phyloP scores from a whole-genome alignment of 2,888 invertebrate genomes.

The Lepetodrilus schrolli region DNA sequence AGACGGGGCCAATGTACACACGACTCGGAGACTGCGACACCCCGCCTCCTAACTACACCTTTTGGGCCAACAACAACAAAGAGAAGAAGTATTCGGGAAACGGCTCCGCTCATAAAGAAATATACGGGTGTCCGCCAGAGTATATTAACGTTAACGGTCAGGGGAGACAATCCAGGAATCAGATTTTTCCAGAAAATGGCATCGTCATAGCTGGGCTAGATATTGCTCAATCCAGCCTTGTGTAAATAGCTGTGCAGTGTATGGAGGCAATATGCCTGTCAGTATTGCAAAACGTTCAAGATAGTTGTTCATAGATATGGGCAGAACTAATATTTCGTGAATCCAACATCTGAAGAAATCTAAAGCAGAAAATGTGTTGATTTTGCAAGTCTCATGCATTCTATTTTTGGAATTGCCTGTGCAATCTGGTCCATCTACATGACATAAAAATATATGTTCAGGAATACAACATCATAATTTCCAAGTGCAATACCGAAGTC shows the following conservation, averaged over 20 bases:
- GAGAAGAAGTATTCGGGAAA: conserved; percentile 4
- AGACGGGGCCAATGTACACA: background rate
- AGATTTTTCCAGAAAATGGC: conserved; percentile 56
- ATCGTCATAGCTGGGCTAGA: conserved; percentile 54
- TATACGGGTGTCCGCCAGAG: conserved; percentile 2
- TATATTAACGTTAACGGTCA: conserved; percentile 34
- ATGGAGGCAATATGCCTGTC: background rate
- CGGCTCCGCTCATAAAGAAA: background rate
- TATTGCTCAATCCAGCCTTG: conserved; percentile 59
- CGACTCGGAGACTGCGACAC: background rate
- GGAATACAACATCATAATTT: too few relatives aligned
- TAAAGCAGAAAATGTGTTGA: too few relatives aligned
- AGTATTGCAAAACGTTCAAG: too few relatives aligned
- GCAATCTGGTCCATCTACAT: too few relatives aligned
- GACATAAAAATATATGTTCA: too few relatives aligned
- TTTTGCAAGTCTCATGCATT: too few relatives aligned
- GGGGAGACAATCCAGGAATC: conserved; percentile 46
- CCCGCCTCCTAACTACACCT: background rate
- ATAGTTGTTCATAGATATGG: too few relatives aligned
- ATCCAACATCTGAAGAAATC: too few relatives aligned
- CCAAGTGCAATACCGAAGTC: too few relatives aligned
- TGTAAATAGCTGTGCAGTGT: conserved; percentile 37
- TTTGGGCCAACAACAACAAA: conserved; percentile 30
- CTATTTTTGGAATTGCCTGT: too few relatives aligned
- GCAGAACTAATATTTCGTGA: too few relatives aligned